Evolutionary conservation across 2,797 vertebrate species (phyloP).

Genomic region (Anguilla megastoma): DNA sequence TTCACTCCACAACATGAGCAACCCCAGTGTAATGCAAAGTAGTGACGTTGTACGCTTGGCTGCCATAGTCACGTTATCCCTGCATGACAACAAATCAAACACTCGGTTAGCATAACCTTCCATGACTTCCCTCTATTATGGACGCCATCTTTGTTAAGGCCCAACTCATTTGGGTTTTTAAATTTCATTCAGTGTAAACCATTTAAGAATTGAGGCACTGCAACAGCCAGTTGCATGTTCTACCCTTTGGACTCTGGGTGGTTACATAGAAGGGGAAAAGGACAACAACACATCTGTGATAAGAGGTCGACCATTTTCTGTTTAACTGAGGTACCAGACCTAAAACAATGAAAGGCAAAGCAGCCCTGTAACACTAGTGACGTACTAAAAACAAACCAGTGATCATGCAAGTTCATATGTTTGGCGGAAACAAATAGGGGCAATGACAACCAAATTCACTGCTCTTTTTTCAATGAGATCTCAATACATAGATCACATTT

Average conservation of each 20-base stretch:
- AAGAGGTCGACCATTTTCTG: background rate
- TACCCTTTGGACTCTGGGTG: constrained; percentile 26
- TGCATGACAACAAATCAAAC: background rate
- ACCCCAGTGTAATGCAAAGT: constrained; percentile 5
- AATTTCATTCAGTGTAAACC: constrained; percentile 10
- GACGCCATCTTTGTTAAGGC: constrained; percentile 1
- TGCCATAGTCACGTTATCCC: background rate
- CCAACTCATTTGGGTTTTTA: constrained; percentile 14
- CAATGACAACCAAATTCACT: background rate
- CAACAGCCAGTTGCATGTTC: background rate
- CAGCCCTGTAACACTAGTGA: background rate
- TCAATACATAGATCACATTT: constrained; percentile 5
- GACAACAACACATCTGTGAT: background rate
- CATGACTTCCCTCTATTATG: background rate
- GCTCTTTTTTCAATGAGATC: background rate
- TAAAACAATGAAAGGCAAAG: background rate
- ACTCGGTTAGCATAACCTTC: background rate
- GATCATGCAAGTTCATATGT: background rate
- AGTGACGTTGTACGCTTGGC: background rate
- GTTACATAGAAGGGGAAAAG: constrained; percentile 1
- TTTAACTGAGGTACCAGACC: constrained; percentile 14
- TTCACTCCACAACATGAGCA: background rate
- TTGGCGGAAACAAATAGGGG: background rate
- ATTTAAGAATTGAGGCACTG: constrained; percentile 14
- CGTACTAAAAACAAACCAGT: background rate